Conservation (phyloP, 2,888 invertebrate genomes). For the Chaetogeoica ovagalla region DNA sequence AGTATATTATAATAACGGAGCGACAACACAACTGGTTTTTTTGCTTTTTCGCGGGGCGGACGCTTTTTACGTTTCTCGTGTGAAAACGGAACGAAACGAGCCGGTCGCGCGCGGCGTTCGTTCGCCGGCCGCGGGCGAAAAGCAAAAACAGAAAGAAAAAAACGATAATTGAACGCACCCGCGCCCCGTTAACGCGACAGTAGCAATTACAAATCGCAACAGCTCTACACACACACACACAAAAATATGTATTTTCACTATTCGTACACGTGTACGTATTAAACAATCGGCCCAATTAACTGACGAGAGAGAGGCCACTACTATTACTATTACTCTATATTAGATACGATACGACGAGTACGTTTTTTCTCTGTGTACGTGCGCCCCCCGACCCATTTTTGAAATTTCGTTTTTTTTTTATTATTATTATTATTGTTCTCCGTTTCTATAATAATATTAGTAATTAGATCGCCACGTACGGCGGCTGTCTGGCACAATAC, state of each 20-base stretch:
- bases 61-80: not conserved
- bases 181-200: slow-evolving; percentile 16
- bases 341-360: too few species aligned
- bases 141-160: too few species aligned
- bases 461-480: too few species aligned
- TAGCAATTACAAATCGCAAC: not conserved
- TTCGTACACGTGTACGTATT: not conserved
- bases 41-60: not conserved
- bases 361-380: too few species aligned
- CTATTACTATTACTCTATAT: too few species aligned
- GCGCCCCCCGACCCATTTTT: not conserved
- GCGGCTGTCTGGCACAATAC: too few species aligned
- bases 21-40: too few species aligned
- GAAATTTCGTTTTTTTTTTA: not conserved
- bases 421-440: not conserved
- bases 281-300: slow-evolving; percentile 27
- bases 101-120: slow-evolving; percentile 13
- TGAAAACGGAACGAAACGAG: slow-evolving; percentile 22
- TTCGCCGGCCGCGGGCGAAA: slow-evolving; percentile 33
- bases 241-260: too few species aligned
- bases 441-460: too few species aligned
- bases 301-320: not conserved
- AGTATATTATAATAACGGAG: too few species aligned
- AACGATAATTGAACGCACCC: slow-evolving; percentile 43
- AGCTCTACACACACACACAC: too few species aligned